Base-by-base conservation (phyloP, 30 jellyfish, hydroid and myxozoan species). In the Turritopsis rubra region DNA sequence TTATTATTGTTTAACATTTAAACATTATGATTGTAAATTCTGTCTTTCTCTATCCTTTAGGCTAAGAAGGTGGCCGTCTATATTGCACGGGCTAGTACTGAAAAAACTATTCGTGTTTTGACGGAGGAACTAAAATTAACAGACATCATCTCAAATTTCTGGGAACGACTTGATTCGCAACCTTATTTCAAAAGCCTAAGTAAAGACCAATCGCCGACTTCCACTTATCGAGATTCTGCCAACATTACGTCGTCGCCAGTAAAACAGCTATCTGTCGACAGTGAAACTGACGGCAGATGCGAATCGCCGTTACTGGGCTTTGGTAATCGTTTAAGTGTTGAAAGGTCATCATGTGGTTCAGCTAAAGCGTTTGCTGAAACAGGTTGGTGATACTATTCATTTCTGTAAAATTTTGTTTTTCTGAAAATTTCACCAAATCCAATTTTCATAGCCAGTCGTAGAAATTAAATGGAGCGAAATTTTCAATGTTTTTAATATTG, bases 331-430 rank as follows among this genome's bases (percentile, higher is more conserved):
- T 23, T 78, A 27, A 79, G 89, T 28, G 31, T 29, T 75, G 91
- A 89, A 53, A 82, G 91, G 26, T 88, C 96, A 17, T 93, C 99
- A 0, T 85, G 83, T 83, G 96, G 96, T 21, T 88, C 99, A 9
- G 95, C 99, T 7, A 93, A 89, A 83, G 93, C 96, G 1, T 93
- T 93, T 82, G 96, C 99, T 1, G 99, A 93, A 83, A 82, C 94
- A 54, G 99, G 99, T 93, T 13, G 28, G 95, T 68, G 7, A 9
- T n/a, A n/a, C n/a, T n/a, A n/a, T n/a, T n/a, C n/a, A n/a, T n/a
- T n/a, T n/a, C n/a, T n/a, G n/a, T n/a, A n/a, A n/a, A n/a, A n/a
- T n/a, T n/a, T n/a, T n/a, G n/a, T n/a, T n/a, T n/a, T n/a, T n/a
- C n/a, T n/a, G n/a, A n/a, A n/a, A n/a, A n/a, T n/a, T n/a, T n/a